These are phyloP conservation scores for Ceuthmochares aereus DNA, from an alignment of 2,113 vertebrate genomes.

Conservation along the genomic window DNA sequence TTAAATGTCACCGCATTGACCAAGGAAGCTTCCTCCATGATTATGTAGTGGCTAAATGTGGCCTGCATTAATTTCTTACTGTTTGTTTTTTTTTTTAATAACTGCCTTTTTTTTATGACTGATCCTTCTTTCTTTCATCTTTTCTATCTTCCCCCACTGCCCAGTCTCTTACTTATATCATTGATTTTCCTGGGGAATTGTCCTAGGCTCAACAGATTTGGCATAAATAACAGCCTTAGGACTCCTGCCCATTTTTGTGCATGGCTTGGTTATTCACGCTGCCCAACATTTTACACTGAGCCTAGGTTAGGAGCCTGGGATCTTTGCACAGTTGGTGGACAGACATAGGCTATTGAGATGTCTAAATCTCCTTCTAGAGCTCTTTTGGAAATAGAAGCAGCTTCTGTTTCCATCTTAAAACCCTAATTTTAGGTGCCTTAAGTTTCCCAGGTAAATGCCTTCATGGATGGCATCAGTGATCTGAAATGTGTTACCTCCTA, in stretches of 20 bases:
- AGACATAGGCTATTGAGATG: not conserved
- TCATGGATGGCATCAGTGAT: not conserved
- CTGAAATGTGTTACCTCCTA: not conserved
- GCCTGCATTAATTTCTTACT: not conserved
- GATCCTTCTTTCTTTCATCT: fast-evolving
- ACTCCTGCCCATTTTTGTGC: not conserved
- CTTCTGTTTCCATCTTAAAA: not conserved
- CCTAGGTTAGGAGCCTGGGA: not conserved
- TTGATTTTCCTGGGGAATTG: not conserved
- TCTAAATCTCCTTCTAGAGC: not conserved
- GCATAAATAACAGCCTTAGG: not conserved
- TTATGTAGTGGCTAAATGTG: not conserved
- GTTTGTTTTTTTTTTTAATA: fast-evolving
- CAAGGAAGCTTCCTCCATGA: not conserved
- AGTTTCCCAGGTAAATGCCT: not conserved
- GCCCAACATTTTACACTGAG: no score
- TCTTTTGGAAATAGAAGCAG: not conserved
- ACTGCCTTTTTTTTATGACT: no score
- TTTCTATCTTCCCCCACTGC: no score
- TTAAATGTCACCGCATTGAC: not conserved
- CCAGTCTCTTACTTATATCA: not conserved
- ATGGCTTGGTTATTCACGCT: not conserved
- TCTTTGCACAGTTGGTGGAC: not conserved
- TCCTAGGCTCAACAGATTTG: not conserved
- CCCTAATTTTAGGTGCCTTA: not conserved